Percentiles rank a stretch among this genome's conserved stretches.
Evolutionary conservation across 2,888 invertebrate species (phyloP).

Genomic region (Deilephila porcellus): DNA sequence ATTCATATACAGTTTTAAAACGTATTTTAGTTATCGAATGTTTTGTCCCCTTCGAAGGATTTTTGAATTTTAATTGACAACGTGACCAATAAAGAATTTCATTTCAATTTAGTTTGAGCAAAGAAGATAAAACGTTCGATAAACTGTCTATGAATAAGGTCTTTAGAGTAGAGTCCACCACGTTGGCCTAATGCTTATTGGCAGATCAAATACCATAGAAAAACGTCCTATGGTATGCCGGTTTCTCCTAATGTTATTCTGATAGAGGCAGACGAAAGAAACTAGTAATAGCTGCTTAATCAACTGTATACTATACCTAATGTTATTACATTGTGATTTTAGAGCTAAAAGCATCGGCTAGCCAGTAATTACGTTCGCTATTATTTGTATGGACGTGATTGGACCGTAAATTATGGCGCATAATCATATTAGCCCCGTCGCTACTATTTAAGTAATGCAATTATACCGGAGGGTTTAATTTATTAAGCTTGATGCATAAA

Average conservation of each 20-base stretch:
- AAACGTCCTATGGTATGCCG: not conserved
- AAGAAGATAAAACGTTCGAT: too few relatives aligned
- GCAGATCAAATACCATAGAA: not conserved
- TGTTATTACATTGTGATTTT: conserved; percentile 4
- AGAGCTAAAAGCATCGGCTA: conserved; percentile 25
- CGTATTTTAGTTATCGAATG: too few relatives aligned
- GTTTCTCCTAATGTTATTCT: too few relatives aligned
- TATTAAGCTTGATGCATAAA: not conserved
- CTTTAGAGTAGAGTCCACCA: too few relatives aligned
- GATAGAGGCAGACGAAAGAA: not conserved
- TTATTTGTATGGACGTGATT: conserved; percentile 15
- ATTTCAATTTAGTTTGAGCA: too few relatives aligned
- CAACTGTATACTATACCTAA: not conserved
- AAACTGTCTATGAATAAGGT: too few relatives aligned
- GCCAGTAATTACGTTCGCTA: not conserved
- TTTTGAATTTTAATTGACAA: too few relatives aligned
- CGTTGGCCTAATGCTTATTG: too few relatives aligned
- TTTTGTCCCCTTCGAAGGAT: too few relatives aligned
- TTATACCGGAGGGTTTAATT: conserved; percentile 1
- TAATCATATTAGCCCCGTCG: conserved; percentile 5
- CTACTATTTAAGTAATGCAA: not conserved
- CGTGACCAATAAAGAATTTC: too few relatives aligned
- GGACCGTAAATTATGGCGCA: not conserved
- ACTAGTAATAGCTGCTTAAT: not conserved
- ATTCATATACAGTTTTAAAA: too few relatives aligned